Base-by-base conservation (phyloP, 2,797 vertebrate species). In the Erpetoichthys calabaricus region DNA sequence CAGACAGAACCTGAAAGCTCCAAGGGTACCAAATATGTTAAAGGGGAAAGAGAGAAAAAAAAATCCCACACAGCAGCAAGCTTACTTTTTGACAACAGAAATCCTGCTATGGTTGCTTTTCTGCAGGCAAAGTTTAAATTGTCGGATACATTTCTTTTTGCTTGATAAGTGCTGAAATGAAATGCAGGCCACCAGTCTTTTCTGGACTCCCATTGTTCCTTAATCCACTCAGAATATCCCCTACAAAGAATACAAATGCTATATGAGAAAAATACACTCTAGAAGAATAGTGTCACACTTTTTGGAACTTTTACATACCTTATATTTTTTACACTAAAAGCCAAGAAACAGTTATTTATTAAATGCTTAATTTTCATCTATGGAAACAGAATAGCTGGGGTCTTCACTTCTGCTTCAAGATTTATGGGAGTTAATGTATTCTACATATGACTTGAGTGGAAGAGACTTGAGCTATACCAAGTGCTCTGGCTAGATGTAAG, bases 141-240 rank as follows among this genome's bases (percentile, higher is more conserved):
- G 60, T 82, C 67, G 55, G 72, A 47, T 25, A 75, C 80, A 50
- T 97, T 83, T 10, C 49, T 80, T 55, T 63, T 82, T 47, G 80
- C 84, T 46, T 87, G 84, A 61, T 80, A 84, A 54, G 8, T 60
- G 41, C 84, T 90, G 64, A 90, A 99, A 76, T 97, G 92, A 67
- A 95, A 83, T 2, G 63, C 58, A 2, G 89, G 82, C 95, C 95
- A 98, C 89, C 92, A 92, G 59, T 72, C 78, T 56, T 69, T 83
- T 66, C 93, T 87, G 5, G 53, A 47, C 4, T 7, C 52, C 93
- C 92, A 94, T 49, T 80, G 68, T 44, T 71, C 65, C 1, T 58
- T 57, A 7, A 93, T 65, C 77, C 83, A 85, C 4, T 57, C 58
- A 8, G 58, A 47, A 6, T 69, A 73, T 51, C 65, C 72, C 56